A percentile compares a stretch with the other conserved stretches of the same genome.
These are phyloP conservation scores for Coleophora deauratella DNA, from an alignment of 2,888 invertebrate genomes.

Conservation along the genomic window DNA sequence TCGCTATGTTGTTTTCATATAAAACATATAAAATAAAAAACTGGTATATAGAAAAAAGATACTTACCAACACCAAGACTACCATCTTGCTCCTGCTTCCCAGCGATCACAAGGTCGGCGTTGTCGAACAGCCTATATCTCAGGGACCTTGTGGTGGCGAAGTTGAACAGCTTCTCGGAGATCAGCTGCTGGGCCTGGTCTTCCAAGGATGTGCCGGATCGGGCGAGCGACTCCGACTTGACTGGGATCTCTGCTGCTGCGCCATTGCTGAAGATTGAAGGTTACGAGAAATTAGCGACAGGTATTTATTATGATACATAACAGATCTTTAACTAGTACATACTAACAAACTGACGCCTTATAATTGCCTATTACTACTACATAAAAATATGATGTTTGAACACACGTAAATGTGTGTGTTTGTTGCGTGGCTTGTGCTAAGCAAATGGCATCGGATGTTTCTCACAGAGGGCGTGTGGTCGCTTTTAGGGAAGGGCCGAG, in stretches of 20 bases:
- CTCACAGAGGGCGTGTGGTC: no score
- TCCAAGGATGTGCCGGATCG: constrained; percentile 75
- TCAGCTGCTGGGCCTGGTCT: constrained; percentile 76
- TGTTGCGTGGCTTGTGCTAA: no score
- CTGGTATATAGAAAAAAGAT: no score
- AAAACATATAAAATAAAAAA: no score
- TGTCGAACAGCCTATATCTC: constrained; percentile 84
- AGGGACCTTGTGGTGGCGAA: constrained; percentile 84
- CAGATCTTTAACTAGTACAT: no score
- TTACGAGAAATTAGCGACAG: not conserved
- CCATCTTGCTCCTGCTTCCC: constrained; percentile 80
- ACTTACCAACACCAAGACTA: constrained; percentile 76
- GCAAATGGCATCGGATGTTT: no score
- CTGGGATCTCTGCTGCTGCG: constrained; percentile 53
- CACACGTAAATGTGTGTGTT: no score
- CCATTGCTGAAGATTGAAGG: constrained; percentile 40
- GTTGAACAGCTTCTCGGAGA: constrained; percentile 83
- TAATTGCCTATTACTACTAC: no score
- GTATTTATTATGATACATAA: not conserved
- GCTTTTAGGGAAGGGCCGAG: no score
- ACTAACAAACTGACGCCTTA: no score
- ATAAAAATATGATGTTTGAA: no score
- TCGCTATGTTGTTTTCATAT: no score
- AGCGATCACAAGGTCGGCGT: constrained; percentile 84
- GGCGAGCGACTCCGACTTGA: constrained; percentile 74